Conservation (phyloP, 2,888 invertebrate species). For the Flexamia atlantica region DNA sequence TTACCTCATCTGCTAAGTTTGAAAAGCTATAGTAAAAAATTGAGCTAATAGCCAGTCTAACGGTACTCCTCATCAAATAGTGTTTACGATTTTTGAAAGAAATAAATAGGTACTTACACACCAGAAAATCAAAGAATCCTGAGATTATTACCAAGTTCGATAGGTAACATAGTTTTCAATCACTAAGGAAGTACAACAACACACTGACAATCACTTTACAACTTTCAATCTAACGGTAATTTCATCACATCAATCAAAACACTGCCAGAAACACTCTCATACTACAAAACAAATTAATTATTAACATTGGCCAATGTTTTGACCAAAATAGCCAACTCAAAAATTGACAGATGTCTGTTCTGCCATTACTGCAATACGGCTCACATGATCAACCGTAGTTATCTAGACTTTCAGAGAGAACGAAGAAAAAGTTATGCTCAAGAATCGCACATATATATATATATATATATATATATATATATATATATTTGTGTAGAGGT, state of each 20-base stretch:
- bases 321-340: constrained; percentile 32
- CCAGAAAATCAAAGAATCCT: too few relatives aligned
- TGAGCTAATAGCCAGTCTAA: too few relatives aligned
- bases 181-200: not conserved
- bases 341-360: constrained; percentile 15
- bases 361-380: constrained; percentile 43
- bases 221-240: not conserved
- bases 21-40: too few relatives aligned
- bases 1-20: too few relatives aligned
- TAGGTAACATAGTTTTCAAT: constrained; percentile 5
- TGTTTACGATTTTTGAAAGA: too few relatives aligned
- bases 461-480: too few relatives aligned
- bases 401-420: not conserved
- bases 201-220: not conserved
- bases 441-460: too few relatives aligned
- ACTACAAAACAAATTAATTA: not conserved
- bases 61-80: too few relatives aligned
- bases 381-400: constrained; percentile 18
- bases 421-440: too few relatives aligned
- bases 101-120: too few relatives aligned
- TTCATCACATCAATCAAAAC: not conserved
- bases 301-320: constrained; percentile 5
- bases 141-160: too few relatives aligned
- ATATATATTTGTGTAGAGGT: too few relatives aligned
- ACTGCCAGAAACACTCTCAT: not conserved